Conservation (phyloP, 2,113 vertebrate genomes). For the Chunga burmeisteri region DNA sequence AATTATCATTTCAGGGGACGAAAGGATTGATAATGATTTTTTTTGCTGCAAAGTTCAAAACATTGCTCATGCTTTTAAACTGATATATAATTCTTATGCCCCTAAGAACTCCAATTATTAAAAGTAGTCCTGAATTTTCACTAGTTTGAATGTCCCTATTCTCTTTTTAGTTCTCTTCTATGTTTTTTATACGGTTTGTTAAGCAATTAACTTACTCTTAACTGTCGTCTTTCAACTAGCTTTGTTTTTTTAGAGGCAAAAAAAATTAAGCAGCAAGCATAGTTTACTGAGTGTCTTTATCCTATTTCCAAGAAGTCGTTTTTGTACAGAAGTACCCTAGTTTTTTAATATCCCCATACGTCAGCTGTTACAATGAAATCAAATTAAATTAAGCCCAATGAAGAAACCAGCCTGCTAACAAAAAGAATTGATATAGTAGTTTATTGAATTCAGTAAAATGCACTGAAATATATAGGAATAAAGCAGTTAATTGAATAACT, state of each 20-base stretch:
- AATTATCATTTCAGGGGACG: not conserved
- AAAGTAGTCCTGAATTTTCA: constrained; percentile 21
- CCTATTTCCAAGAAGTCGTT: not conserved
- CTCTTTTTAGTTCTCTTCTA: constrained; percentile 14
- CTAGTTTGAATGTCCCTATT: not conserved
- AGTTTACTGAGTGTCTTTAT: not conserved
- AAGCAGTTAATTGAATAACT: constrained; percentile 24
- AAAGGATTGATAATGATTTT: not conserved
- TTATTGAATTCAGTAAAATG: constrained; percentile 4
- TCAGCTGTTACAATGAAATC: constrained; percentile 20
- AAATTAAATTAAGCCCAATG: constrained; percentile 47
- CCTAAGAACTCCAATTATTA: constrained; percentile 56
- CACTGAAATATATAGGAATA: not conserved
- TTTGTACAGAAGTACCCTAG: constrained; percentile 20
- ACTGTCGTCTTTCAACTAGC: constrained; percentile 51
- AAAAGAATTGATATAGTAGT: not conserved
- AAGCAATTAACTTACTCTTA: constrained; percentile 60
- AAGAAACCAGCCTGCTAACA: constrained; percentile 26
- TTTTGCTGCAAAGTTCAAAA: constrained; percentile 15
- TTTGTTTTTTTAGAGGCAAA: constrained; percentile 33
- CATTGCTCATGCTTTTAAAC: constrained; percentile 25
- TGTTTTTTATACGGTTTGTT: constrained; percentile 46
- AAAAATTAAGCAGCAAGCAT: not conserved
- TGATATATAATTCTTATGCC: constrained; percentile 32
- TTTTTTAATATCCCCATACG: constrained; percentile 14